phyloP scores from a whole-genome alignment of 2,113 vertebrate species.

The Bujurquina vittata region DNA sequence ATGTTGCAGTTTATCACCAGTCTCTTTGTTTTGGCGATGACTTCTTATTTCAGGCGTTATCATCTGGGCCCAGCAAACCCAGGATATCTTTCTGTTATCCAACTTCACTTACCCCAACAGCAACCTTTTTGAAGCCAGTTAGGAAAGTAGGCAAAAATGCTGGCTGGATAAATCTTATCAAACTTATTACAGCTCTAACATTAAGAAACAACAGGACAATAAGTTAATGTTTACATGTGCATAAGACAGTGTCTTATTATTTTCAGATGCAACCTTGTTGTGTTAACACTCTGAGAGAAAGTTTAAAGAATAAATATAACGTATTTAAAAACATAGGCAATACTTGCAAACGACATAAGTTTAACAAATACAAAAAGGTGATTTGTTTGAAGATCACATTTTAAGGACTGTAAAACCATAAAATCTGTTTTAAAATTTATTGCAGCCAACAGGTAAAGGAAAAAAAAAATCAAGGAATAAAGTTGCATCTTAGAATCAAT shows the following conservation, averaged over 20 bases:
- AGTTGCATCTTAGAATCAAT: too few relatives aligned
- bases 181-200: not conserved
- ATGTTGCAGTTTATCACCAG: not conserved
- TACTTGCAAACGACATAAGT: not conserved
- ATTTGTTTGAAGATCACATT: not conserved
- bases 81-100: not conserved
- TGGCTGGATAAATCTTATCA: not conserved
- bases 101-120: not conserved
- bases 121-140: not conserved
- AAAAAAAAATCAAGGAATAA: too few relatives aligned
- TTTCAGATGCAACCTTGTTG: not conserved
- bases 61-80: not conserved
- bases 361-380: not conserved
- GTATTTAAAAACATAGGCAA: not conserved
- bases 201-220: not conserved
- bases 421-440: too few relatives aligned
- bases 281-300: not conserved
- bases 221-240: not conserved
- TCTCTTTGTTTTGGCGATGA: not conserved
- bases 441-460: too few relatives aligned
- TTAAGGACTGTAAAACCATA: not conserved
- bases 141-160: not conserved
- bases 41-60: not conserved
- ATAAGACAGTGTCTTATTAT: not conserved
- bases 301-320: not conserved